phyloP scores from a whole-genome alignment of 2,888 invertebrate species.

The Tupiocoris notatus region DNA sequence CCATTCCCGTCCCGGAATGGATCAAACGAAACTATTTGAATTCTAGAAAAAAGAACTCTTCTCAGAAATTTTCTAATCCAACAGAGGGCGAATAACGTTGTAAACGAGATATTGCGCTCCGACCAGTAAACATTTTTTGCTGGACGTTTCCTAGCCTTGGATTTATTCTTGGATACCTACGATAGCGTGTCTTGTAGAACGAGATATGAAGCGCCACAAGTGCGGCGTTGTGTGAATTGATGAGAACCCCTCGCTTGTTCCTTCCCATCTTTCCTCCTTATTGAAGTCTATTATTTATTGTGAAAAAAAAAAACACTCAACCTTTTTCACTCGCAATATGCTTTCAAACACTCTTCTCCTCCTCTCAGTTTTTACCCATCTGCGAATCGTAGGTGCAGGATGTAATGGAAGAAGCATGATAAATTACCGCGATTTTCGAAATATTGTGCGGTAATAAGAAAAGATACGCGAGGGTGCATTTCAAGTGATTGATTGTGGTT shows the following conservation, averaged over 20 bases:
- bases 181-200: no score
- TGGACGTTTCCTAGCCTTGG: background rate
- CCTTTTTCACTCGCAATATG: background rate
- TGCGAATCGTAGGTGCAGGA: background rate
- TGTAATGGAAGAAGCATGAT: slow-evolving; percentile 22
- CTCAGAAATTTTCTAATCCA: no score
- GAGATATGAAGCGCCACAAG: no score
- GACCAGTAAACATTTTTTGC: background rate
- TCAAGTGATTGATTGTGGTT: slow-evolving; percentile 36
- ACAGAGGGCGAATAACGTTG: no score
- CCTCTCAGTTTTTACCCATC: background rate
- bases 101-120: no score
- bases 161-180: no score
- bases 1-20: no score
- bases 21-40: no score
- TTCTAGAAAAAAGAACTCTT: no score
- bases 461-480: slow-evolving; percentile 14
- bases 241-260: background rate
- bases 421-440: slow-evolving; percentile 19
- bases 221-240: background rate
- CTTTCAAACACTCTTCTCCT: background rate
- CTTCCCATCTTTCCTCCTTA: background rate
- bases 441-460: slow-evolving; percentile 22
- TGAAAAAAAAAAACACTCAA: background rate
- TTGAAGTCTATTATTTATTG: background rate